Conservation (phyloP, 92 coral and sea anemone genomes). For the Porites rus region DNA sequence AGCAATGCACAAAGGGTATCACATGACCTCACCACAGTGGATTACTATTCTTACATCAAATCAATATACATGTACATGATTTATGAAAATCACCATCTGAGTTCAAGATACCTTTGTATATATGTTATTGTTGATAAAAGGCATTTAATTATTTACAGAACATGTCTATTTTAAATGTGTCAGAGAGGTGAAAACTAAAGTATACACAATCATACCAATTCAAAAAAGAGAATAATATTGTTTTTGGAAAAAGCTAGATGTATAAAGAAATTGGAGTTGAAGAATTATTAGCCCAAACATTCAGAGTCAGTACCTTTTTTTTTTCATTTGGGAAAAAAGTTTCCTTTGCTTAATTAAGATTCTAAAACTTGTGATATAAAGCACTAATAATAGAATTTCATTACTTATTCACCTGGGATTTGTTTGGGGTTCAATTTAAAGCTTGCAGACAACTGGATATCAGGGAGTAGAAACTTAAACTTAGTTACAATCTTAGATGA, state of each 20-base stretch:
- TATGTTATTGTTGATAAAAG: too few species aligned
- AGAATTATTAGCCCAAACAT: not conserved
- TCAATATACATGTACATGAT: too few species aligned
- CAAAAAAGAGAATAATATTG: too few species aligned
- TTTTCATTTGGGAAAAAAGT: not conserved
- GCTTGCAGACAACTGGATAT: too few species aligned
- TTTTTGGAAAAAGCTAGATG: too few species aligned
- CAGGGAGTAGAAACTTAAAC: too few species aligned
- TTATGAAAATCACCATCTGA: not conserved
- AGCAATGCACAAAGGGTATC: constrained; percentile 3
- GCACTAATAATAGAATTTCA: not conserved
- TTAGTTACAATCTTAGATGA: too few species aligned
- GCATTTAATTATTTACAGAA: constrained; percentile 28
- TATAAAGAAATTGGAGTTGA: too few species aligned
- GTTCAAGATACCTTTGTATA: too few species aligned
- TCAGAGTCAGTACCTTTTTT: not conserved
- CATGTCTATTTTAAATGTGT: constrained; percentile 2
- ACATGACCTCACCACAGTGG: constrained; percentile 9
- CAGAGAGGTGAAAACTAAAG: not conserved
- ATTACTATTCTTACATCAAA: not conserved
- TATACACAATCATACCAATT: too few species aligned
- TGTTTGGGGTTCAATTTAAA: not conserved
- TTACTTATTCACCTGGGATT: constrained; percentile 5
- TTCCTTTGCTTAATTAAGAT: not conserved
- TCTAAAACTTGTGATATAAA: not conserved